Conservation (phyloP, 1,140 invertebrate species). For the Notospermus geniculatus region DNA sequence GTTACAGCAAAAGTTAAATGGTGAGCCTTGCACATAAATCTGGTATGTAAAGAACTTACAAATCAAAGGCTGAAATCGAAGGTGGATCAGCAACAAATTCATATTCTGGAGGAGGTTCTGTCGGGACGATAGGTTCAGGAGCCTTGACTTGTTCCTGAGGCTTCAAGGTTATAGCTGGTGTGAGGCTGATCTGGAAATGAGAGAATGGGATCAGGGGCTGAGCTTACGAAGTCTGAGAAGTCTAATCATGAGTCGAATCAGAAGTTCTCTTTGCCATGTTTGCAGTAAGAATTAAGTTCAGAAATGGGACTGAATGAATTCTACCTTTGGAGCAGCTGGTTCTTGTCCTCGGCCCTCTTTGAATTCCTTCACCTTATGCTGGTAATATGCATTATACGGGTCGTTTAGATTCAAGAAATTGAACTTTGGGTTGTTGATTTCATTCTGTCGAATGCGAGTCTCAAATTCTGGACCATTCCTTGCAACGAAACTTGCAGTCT, state of each 20-base stretch:
- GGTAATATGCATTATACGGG: slow-evolving; percentile 98
- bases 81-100: slow-evolving; percentile 98
- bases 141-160: slow-evolving; percentile 14
- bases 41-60: too few relatives aligned
- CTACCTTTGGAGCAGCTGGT: slow-evolving; percentile 45
- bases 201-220: not conserved
- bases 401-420: slow-evolving; percentile 84
- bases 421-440: slow-evolving; percentile 60
- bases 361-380: slow-evolving; percentile 96
- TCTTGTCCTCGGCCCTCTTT: slow-evolving; percentile 77
- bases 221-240: not conserved
- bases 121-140: slow-evolving; percentile 84
- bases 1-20: slow-evolving; percentile 7
- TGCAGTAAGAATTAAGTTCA: too few relatives aligned
- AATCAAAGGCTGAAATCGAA: slow-evolving; percentile 96
- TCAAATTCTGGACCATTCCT: slow-evolving; percentile 62
- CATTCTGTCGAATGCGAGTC: slow-evolving; percentile 59
- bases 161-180: slow-evolving; percentile 16
- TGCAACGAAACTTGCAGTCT: slow-evolving; percentile 61
- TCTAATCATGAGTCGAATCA: too few relatives aligned
- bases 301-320: too few relatives aligned
- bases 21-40: too few relatives aligned
- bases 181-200: not conserved
- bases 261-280: too few relatives aligned
- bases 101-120: slow-evolving; percentile 92